Base-by-base conservation (phyloP, 2,113 vertebrate genomes). In the Laticauda laticaudata region DNA sequence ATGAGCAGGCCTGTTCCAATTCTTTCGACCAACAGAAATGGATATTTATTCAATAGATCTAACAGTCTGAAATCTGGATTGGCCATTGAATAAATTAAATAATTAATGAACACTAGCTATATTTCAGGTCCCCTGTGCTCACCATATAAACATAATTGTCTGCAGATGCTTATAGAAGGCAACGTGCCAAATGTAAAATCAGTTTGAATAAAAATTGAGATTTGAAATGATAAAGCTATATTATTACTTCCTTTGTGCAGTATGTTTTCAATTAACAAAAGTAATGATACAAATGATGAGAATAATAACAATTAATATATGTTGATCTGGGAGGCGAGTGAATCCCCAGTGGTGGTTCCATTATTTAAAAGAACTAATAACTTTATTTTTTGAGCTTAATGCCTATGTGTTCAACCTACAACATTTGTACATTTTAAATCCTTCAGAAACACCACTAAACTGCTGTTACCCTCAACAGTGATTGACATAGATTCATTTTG, bases 191-290 rank as follows among this genome's bases (percentile, higher is more conserved):
- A 96, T 97, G 87, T 96, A 95, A 95, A 96, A 97, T 97, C 94
- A 97, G 91, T 87, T 91, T 93, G 94, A 97, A 95, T 95, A 97
- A 96, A 97, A 96, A 96, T 96, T 96, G 93, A 92, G 92, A 96
- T 96, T 97, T 96, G 95, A 96, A 93, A 96, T 96, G 96, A 95
- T 93, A 94, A 94, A 96, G 89, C 92, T 86, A 21, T 95, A 94
- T 97, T 97, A 97, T 97, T 97, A 94, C 95, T 97, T 97, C 96
- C 95, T 97, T 88, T 96, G 1, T 86, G 69, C 94, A 92, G 93
- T 97, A 34, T 97, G 97, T 97, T 97, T 98, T 94, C 93, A 97
- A 97, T 97, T 97, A 93, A 88, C 92, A 93, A 95, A 96, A 96
- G 96, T 96, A 96, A 97, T 97, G 94, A 75, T 39, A 6, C 20